Percentiles rank a stretch among this genome's conserved stretches.
Evolutionary conservation across 2,797 vertebrate genomes (phyloP).

Genomic region (Galaxias olidus): DNA sequence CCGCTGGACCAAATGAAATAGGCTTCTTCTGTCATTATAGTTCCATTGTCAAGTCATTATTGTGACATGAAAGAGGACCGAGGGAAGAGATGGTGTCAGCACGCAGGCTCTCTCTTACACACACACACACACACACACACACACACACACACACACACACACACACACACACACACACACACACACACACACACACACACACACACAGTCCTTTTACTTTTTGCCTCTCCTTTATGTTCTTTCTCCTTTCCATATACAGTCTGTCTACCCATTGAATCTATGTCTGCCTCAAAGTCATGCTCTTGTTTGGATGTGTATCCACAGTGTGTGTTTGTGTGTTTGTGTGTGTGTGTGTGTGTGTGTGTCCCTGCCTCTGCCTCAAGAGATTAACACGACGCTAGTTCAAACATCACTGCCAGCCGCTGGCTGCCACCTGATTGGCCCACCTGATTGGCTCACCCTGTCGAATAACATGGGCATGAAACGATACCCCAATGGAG

Average conservation of each 20-base stretch:
- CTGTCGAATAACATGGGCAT: too few relatives aligned
- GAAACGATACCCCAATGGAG: too few relatives aligned
- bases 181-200: too few relatives aligned
- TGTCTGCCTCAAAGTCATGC: background rate
- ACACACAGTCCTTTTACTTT: too few relatives aligned
- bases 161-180: too few relatives aligned
- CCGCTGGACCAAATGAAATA: background rate
- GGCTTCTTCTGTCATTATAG: background rate
- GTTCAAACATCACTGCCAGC: constrained; percentile 2
- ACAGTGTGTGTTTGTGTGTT: background rate
- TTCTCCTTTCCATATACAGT: background rate
- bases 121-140: background rate
- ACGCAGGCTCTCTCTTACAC: background rate
- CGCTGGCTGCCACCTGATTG: constrained; percentile 5
- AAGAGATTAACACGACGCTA: constrained; percentile 13
- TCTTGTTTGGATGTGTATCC: background rate
- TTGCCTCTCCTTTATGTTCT: too few relatives aligned
- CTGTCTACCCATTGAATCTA: background rate
- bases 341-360: constrained; percentile 10
- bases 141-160: too few relatives aligned
- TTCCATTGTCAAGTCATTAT: constrained; percentile 1
- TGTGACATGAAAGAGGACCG: constrained; percentile 6
- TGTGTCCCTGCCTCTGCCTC: background rate
- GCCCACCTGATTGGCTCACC: background rate
- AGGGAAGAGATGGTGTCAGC: background rate